These are phyloP conservation scores for Eristalis arbustorum DNA, from an alignment of 2,888 invertebrate species.

Conservation along the genomic window DNA sequence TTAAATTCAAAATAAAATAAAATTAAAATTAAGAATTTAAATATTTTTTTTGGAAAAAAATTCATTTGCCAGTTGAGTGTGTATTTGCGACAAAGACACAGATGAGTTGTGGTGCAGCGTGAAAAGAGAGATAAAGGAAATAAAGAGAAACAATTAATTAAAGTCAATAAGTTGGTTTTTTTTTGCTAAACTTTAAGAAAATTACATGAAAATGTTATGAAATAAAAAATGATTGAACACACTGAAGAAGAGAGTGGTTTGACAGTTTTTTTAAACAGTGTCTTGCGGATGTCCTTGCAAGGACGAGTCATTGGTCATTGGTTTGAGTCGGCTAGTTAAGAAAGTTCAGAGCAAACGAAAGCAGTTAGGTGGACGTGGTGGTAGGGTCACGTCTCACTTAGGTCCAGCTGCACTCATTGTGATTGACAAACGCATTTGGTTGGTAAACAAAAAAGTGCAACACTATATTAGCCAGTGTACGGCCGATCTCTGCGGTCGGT, in stretches of 20 bases:
- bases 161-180: constrained; percentile 22
- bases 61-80: constrained; percentile 61
- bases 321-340: no score
- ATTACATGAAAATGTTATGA: neutral
- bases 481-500: no score
- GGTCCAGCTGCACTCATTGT: no score
- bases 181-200: constrained; percentile 9
- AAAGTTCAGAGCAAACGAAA: no score
- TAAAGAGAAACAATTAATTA: constrained; percentile 46
- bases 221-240: neutral
- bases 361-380: no score
- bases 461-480: no score
- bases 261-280: no score
- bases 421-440: no score
- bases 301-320: no score
- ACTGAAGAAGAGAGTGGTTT: constrained; percentile 15
- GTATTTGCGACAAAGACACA: constrained; percentile 69
- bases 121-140: constrained; percentile 71
- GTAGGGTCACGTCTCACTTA: no score
- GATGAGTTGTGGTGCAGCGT: constrained; percentile 72
- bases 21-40: neutral
- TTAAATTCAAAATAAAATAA: neutral
- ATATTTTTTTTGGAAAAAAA: constrained; percentile 7
- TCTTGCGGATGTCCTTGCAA: no score
- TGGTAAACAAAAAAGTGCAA: no score